Evolutionary conservation across 2,888 invertebrate species (phyloP).

Genomic region (Drosophila lutescens): DNA sequence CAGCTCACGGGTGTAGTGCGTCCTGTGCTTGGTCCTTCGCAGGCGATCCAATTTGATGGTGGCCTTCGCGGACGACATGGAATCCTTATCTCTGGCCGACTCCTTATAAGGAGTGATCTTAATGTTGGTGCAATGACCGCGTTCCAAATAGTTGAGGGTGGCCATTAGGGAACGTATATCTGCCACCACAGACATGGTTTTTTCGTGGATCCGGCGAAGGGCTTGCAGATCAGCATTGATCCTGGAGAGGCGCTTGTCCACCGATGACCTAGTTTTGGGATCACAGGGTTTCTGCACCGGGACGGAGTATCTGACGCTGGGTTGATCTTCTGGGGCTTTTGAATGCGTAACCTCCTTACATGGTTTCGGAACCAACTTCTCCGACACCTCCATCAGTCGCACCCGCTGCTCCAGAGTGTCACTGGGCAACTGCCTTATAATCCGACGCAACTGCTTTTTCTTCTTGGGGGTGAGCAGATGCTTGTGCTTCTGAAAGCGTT

Average conservation of each 20-base stretch:
- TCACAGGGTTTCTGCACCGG: conserved; percentile 5
- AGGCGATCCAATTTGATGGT: conserved; percentile 17
- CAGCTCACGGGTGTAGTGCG: neutral
- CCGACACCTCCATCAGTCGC: conserved; percentile 49
- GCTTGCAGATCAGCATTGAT: neutral
- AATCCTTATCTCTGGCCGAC: neutral
- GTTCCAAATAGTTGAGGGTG: conserved; percentile 15
- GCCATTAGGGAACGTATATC: conserved; percentile 44
- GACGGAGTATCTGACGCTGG: neutral
- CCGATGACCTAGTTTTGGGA: neutral
- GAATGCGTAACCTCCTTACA: neutral
- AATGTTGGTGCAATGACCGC: neutral
- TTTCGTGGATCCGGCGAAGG: conserved; percentile 21
- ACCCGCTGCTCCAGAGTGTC: conserved; percentile 26
- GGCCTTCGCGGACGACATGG: conserved; percentile 1
- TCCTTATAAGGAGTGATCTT: conserved; percentile 27
- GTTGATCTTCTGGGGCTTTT: neutral
- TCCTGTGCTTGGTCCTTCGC: neutral
- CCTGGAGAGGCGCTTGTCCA: conserved; percentile 15
- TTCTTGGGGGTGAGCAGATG: neutral
- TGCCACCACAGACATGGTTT: conserved; percentile 28
- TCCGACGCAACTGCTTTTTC: neutral
- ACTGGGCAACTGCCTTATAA: conserved; percentile 15
- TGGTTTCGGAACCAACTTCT: conserved; percentile 1
- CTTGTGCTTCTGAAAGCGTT: neutral